Evolutionary conservation across 2,113 vertebrate genomes (phyloP).

Genomic region (Acanthisitta chloris): DNA sequence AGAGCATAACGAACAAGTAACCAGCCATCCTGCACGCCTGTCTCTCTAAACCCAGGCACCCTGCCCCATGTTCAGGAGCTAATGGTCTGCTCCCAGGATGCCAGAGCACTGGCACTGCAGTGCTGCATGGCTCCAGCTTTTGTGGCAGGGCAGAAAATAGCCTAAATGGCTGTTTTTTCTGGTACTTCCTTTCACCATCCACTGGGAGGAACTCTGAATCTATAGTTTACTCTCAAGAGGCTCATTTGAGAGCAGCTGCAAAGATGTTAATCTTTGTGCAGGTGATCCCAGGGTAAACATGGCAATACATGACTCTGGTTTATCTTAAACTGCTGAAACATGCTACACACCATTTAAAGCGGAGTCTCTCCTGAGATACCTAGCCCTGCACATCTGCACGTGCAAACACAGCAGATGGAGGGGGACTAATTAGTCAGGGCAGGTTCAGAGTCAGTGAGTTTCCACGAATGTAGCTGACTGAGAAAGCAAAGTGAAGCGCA

Average conservation of each 20-base stretch:
- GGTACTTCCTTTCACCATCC: conserved; percentile 19
- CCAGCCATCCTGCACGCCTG: neutral
- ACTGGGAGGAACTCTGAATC: conserved; percentile 54
- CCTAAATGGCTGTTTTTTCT: neutral
- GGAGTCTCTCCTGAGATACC: neutral
- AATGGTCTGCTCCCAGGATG: accelerated
- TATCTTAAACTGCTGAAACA: conserved; percentile 49
- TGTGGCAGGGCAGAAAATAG: neutral
- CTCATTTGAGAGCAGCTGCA: conserved; percentile 59
- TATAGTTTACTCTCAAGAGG: neutral
- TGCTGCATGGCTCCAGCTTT: neutral
- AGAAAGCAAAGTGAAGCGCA: neutral
- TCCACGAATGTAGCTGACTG: neutral
- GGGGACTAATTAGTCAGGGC: neutral
- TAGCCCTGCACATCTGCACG: neutral
- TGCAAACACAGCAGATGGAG: neutral
- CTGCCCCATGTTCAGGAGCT: neutral
- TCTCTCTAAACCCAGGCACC: neutral
- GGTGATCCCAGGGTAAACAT: conserved; percentile 50
- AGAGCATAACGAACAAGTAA: neutral
- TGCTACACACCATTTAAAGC: neutral
- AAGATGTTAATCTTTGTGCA: conserved; percentile 44
- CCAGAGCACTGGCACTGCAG: accelerated
- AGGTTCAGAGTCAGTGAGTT: neutral
- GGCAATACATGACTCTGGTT: conserved; percentile 33